Evolutionary conservation across 1,140 invertebrate genomes (phyloP), one percentile per base, ranked within the genome.

Genomic region (Bombus superbus): DNA sequence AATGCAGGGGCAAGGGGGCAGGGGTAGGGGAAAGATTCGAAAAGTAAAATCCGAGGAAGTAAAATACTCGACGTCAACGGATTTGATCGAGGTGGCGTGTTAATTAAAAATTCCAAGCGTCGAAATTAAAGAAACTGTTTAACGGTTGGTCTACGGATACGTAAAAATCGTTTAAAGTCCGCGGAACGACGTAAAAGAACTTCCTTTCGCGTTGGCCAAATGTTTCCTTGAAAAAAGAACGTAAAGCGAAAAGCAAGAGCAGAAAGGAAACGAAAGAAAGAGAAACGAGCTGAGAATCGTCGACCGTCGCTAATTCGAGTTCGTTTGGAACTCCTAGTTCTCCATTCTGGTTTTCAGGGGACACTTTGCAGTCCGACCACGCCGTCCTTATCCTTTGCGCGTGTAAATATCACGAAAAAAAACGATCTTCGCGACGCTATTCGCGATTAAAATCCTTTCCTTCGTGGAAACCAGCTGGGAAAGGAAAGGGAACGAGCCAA

Each of bases 91-190:
- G 53, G 3, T 15, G 40, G 4, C n/a, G 53, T 53, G 40, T 78
- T 84, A 84, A 84, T 84, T 84, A 66, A 79, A 84, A 79, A 72
- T 75, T 38, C 18, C 40, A 15, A 10, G 69, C n/a, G 40, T 38
- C 53, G n/a, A 69, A 68, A 83, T 68, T 66, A 76, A 83, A 68
- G 44, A 44, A 83, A 83, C 32, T n/a, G 15, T 82, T 64, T 53
- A 64, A 18, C 40, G 3, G 47, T 38, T 18, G 18, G 47, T n/a
- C 2, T 22, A 40, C 44, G 57, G 15, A 32, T 57, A 59, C 35
- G 35, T 47, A 25, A n/a, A 73, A 73, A n/a, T 74, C 80, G 53
- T 35, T 62, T 42, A 22, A 35, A 44, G 11, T 28, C 69, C 13
- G 25, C 13, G 40, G 42, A 82, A 40, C 69, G 40, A 35, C 28